Percentiles rank a stretch among this genome's conserved stretches.
phyloP scores from a whole-genome alignment of 2,113 vertebrate species.

The Anhinga anhinga region DNA sequence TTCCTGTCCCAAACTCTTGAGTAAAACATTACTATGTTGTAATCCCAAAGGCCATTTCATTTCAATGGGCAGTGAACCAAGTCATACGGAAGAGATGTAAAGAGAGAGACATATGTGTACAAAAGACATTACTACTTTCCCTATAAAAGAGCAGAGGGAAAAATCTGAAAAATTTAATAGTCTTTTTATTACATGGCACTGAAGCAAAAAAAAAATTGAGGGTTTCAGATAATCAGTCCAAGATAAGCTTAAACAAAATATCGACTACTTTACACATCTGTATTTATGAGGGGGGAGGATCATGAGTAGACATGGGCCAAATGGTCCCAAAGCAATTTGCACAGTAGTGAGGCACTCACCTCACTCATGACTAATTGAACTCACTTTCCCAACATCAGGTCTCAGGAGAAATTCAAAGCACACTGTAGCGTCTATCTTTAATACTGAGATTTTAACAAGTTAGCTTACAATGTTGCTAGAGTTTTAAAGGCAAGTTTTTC shows the following conservation, averaged over 20 bases:
- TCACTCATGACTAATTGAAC: conserved; percentile 56
- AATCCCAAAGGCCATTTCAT: conserved; percentile 35
- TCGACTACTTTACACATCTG: conserved; percentile 43
- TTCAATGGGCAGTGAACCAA: conserved; percentile 37
- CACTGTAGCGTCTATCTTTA: background rate
- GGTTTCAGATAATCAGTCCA: conserved; percentile 29
- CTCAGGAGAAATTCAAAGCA: conserved; percentile 44
- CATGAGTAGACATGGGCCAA: conserved; percentile 35
- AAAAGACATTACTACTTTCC: background rate
- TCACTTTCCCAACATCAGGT: conserved; percentile 31
- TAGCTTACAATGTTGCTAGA: background rate
- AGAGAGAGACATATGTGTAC: background rate
- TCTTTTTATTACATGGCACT: background rate
- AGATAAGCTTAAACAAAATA: conserved; percentile 35
- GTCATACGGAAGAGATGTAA: background rate
- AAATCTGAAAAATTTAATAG: conserved; percentile 11
- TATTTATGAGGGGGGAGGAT: conserved; percentile 14
- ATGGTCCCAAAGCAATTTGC: conserved; percentile 55
- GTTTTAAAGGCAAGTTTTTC: conserved; percentile 45
- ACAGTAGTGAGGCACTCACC: conserved; percentile 57
- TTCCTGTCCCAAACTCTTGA: conserved; percentile 35
- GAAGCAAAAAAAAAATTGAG: background rate
- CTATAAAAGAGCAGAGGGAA: background rate
- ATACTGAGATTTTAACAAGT: conserved; percentile 43
- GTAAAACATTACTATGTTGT: background rate